phyloP scores from a whole-genome alignment of 2,888 invertebrate species.

The Limnephilus rhombicus region DNA sequence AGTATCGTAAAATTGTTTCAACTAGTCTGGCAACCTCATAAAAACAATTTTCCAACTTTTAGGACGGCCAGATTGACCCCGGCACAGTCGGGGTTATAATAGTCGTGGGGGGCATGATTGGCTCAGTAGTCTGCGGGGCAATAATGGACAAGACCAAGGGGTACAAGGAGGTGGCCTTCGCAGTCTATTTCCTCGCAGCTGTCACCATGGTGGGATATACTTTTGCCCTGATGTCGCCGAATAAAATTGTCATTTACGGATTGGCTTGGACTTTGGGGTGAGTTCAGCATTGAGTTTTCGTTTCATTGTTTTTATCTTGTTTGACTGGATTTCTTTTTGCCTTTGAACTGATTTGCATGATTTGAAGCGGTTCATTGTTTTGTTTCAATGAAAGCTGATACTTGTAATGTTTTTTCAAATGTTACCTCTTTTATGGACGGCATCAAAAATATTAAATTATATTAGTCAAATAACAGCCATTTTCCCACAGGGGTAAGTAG shows the following conservation, averaged over 20 bases:
- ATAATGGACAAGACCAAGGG: constrained; percentile 81
- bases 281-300: not conserved
- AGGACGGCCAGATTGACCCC: constrained; percentile 77
- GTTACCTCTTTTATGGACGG: no score
- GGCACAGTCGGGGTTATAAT: constrained; percentile 81
- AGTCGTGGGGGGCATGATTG: constrained; percentile 80
- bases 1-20: not conserved
- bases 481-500: not conserved
- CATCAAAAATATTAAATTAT: no score
- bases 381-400: no score
- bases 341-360: no score
- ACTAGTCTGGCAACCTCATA: not conserved
- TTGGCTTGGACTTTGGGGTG: constrained; percentile 57
- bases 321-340: not conserved
- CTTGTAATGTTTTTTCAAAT: no score
- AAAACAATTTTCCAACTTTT: constrained; percentile 42
- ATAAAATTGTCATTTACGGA: constrained; percentile 16
- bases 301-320: not conserved
- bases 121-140: constrained; percentile 81
- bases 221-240: constrained; percentile 72
- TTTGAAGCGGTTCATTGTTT: no score
- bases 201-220: constrained; percentile 81
- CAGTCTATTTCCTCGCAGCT: constrained; percentile 79
- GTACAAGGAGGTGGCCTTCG: constrained; percentile 79
- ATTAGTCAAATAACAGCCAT: no score